phyloP scores from a whole-genome alignment of 2,888 invertebrate species.

The Tromatobia lineatoria region DNA sequence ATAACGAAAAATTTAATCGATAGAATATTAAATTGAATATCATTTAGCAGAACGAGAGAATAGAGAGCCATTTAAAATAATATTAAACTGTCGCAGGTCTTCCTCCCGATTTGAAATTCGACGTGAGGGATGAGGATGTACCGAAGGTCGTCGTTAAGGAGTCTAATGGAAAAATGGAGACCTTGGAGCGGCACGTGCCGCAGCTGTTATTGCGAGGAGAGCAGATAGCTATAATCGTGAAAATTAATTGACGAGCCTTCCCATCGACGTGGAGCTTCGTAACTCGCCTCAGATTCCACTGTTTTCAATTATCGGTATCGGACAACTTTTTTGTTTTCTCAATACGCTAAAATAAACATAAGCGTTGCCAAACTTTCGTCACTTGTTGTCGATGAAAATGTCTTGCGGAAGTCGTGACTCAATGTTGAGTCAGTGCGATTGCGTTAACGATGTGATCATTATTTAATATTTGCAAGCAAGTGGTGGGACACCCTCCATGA shows the following conservation, averaged over 20 bases:
- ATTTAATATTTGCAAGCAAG: neutral
- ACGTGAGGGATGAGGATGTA: conserved; percentile 85
- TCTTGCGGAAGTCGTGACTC: conserved; percentile 6
- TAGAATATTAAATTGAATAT: neutral
- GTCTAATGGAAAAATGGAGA: conserved; percentile 88
- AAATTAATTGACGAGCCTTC: conserved; percentile 76
- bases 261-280: neutral
- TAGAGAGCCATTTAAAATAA: too few species aligned
- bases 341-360: neutral
- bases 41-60: neutral
- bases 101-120: conserved; percentile 75
- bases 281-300: neutral
- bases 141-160: conserved; percentile 88
- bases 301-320: neutral
- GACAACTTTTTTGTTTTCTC: neutral
- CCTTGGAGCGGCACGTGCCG: conserved; percentile 89
- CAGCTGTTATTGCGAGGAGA: conserved; percentile 92
- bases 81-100: conserved; percentile 69
- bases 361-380: neutral
- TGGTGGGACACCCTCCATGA: neutral
- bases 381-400: neutral
- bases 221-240: conserved; percentile 89
- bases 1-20: neutral
- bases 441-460: neutral
- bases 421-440: conserved; percentile 5